phyloP scores from a whole-genome alignment of 2,888 invertebrate genomes.

The Strigamia maritima region DNA sequence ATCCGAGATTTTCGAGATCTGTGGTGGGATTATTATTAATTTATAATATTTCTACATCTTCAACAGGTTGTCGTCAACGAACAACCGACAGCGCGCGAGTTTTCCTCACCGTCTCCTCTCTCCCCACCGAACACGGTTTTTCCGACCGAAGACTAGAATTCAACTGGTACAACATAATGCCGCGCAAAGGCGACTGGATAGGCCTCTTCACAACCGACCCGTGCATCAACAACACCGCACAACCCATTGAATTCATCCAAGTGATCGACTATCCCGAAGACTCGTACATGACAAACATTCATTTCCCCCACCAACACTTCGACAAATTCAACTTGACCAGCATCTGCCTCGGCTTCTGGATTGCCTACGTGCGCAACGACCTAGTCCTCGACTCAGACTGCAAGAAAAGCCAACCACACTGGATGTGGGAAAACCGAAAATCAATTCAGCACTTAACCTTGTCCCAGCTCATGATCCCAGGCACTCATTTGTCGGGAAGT shows the following conservation, averaged over 20 bases:
- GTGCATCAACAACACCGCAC: background rate
- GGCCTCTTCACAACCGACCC: slow-evolving; percentile 43
- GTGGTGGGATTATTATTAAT: too few relatives aligned
- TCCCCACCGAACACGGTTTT: background rate
- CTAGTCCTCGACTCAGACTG: slow-evolving; percentile 41
- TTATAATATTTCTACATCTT: background rate
- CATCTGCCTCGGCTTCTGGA: slow-evolving; percentile 45
- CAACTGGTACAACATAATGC: slow-evolving; percentile 42
- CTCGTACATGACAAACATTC: background rate
- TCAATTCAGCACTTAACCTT: background rate
- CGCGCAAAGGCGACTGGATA: slow-evolving; percentile 49
- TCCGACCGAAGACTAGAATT: slow-evolving; percentile 42
- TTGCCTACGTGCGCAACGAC: slow-evolving; percentile 43
- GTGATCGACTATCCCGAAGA: background rate
- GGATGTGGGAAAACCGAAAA: slow-evolving; percentile 44
- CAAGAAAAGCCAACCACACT: slow-evolving; percentile 41
- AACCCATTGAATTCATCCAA: slow-evolving; percentile 33
- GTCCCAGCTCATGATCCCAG: slow-evolving; percentile 25
- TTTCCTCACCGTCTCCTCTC: slow-evolving; percentile 28
- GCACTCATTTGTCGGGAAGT: slow-evolving; percentile 44
- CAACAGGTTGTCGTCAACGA: background rate
- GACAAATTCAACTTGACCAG: background rate
- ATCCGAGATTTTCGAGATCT: too few relatives aligned
- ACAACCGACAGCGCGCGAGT: background rate
- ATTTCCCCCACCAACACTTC: background rate